A percentile compares a stretch with the other conserved stretches of the same genome.
phyloP scores from a whole-genome alignment of 2,888 invertebrate species.

The Tetragnatha montana region DNA sequence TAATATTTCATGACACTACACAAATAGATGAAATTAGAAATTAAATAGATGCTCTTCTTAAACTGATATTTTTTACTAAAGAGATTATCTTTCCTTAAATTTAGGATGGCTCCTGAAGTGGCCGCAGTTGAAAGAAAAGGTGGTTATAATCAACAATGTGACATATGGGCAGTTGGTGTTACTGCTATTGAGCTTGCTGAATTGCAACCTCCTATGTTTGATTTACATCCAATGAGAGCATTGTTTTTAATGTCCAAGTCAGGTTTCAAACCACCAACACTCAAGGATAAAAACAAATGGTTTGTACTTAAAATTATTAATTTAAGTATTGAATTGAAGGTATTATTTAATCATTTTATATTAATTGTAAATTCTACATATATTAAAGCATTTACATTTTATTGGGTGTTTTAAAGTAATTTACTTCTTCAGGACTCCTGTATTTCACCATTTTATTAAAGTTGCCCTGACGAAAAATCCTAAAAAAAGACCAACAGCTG shows the following conservation, averaged over 20 bases:
- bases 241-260: slow-evolving; percentile 99
- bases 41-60: too few species aligned
- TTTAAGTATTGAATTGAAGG: background rate
- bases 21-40: too few species aligned
- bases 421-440: slow-evolving; percentile 80
- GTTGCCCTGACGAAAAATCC: slow-evolving; percentile 98
- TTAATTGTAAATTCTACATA: background rate
- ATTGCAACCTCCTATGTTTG: slow-evolving; percentile 99
- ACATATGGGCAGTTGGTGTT: slow-evolving; percentile 99
- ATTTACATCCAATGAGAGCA: slow-evolving; percentile 98
- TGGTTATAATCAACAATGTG: slow-evolving; percentile 99
- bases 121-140: slow-evolving; percentile 99
- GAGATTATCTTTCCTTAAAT: background rate
- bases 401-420: background rate
- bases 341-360: background rate
- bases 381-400: background rate
- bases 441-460: slow-evolving; percentile 97
- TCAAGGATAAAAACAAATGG: slow-evolving; percentile 97
- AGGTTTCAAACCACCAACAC: slow-evolving; percentile 96
- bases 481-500: slow-evolving; percentile 97
- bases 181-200: slow-evolving; percentile 99
- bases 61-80: background rate
- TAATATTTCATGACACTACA: too few species aligned
- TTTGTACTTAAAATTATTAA: background rate
- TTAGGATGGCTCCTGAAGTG: slow-evolving; percentile 91